Percentiles rank a stretch among this genome's conserved stretches.
These are phyloP conservation scores for Meghimatium bilineatum DNA, from an alignment of 2,888 invertebrate species.

Conservation along the genomic window DNA sequence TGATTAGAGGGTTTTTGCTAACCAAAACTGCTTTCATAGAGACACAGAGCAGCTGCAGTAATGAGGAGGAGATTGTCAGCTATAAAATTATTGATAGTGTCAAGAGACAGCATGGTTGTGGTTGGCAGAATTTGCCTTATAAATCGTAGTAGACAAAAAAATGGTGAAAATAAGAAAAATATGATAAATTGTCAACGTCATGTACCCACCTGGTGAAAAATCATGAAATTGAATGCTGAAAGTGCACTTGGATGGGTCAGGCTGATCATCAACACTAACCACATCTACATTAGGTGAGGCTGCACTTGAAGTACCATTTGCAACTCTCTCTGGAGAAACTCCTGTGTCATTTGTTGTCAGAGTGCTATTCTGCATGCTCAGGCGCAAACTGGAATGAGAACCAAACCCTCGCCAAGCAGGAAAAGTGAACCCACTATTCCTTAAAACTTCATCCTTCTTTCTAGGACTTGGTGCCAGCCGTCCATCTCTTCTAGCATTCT, in stretches of 20 bases:
- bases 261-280: slow-evolving; percentile 46
- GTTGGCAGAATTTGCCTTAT: too few species aligned
- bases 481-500: slow-evolving; percentile 46
- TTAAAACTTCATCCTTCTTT: slow-evolving; percentile 47
- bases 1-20: too few species aligned
- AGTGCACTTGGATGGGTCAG: slow-evolving; percentile 42
- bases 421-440: slow-evolving; percentile 42
- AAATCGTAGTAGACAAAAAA: too few species aligned
- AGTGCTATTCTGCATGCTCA: slow-evolving; percentile 27
- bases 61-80: too few species aligned
- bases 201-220: slow-evolving; percentile 37
- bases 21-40: too few species aligned
- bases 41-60: too few species aligned
- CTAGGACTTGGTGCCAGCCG: slow-evolving; percentile 45
- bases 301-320: slow-evolving; percentile 33
- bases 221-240: slow-evolving; percentile 49
- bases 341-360: slow-evolving; percentile 12
- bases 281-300: slow-evolving; percentile 49
- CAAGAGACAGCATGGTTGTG: too few species aligned
- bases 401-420: slow-evolving; percentile 29
- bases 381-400: slow-evolving; percentile 19
- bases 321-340: slow-evolving; percentile 35
- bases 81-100: too few species aligned
- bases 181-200: too few species aligned
- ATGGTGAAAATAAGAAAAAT: too few species aligned